Evolutionary conservation across 2,797 vertebrate genomes (phyloP).

Genomic region (Garrulus glandarius): DNA sequence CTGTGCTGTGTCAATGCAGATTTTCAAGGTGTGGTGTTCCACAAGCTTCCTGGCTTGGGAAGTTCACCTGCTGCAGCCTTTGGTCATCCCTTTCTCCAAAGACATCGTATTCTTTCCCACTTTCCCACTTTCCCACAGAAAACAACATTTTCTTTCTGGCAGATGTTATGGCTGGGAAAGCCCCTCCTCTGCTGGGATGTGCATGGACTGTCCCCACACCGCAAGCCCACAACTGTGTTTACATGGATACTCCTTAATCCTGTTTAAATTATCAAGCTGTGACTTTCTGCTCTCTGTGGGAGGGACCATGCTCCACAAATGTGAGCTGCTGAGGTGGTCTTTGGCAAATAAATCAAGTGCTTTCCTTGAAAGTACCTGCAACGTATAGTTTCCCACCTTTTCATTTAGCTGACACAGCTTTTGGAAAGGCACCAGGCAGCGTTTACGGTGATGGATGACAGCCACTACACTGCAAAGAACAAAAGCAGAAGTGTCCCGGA

Average conservation of each 20-base stretch:
- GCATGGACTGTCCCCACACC: not conserved
- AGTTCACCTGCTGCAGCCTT: not conserved
- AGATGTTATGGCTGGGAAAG: slow-evolving; percentile 19
- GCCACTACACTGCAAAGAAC: not conserved
- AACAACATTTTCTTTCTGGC: not conserved
- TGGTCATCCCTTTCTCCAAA: not conserved
- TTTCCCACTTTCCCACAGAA: slow-evolving; percentile 41
- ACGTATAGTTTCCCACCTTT: not conserved
- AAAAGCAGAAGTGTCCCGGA: slow-evolving; percentile 4
- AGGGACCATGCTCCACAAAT: not conserved
- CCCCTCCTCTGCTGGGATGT: not conserved
- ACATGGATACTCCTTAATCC: not conserved
- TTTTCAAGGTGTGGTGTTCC: not conserved
- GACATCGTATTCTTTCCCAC: not conserved
- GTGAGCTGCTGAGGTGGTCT: not conserved
- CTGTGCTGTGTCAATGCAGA: not conserved
- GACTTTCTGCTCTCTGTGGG: not conserved
- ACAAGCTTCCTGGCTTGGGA: not conserved
- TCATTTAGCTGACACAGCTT: not conserved
- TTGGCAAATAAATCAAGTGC: not conserved
- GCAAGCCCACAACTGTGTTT: slow-evolving; percentile 15
- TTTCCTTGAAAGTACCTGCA: not conserved
- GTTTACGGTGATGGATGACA: not conserved
- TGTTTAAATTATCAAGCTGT: slow-evolving; percentile 4
- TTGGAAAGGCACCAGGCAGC: not conserved